phyloP scores from a whole-genome alignment of 2,113 vertebrate species.

The Smithornis capensis region DNA sequence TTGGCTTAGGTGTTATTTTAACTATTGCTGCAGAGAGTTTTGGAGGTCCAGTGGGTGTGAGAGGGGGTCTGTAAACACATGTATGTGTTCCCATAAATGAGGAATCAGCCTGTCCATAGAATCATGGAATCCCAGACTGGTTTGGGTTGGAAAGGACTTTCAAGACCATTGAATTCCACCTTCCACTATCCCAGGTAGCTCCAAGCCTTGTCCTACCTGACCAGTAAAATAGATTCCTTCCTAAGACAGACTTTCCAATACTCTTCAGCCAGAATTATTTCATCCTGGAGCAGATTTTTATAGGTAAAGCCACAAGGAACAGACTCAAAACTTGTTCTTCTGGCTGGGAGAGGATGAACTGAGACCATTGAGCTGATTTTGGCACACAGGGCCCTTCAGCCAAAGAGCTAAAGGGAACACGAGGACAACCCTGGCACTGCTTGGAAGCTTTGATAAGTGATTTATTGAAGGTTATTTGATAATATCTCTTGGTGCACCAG shows the following conservation, averaged over 20 bases:
- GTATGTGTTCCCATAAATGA: not conserved
- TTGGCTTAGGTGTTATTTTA: not conserved
- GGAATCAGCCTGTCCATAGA: rapidly evolving
- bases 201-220: not conserved
- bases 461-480: not conserved
- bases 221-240: not conserved
- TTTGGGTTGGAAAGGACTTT: not conserved
- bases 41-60: not conserved
- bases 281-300: not conserved
- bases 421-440: not conserved
- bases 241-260: not conserved
- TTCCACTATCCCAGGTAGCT: not conserved
- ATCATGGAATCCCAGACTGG: not conserved
- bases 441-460: not conserved
- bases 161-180: no score
- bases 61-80: not conserved
- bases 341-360: not conserved
- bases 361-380: not conserved
- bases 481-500: not conserved
- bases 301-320: not conserved
- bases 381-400: not conserved
- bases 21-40: not conserved
- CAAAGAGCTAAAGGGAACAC: not conserved
- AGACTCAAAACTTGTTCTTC: not conserved
- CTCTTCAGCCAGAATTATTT: not conserved